Base-by-base conservation (phyloP, 2,797 vertebrate genomes). In the Crax fasciolata region DNA sequence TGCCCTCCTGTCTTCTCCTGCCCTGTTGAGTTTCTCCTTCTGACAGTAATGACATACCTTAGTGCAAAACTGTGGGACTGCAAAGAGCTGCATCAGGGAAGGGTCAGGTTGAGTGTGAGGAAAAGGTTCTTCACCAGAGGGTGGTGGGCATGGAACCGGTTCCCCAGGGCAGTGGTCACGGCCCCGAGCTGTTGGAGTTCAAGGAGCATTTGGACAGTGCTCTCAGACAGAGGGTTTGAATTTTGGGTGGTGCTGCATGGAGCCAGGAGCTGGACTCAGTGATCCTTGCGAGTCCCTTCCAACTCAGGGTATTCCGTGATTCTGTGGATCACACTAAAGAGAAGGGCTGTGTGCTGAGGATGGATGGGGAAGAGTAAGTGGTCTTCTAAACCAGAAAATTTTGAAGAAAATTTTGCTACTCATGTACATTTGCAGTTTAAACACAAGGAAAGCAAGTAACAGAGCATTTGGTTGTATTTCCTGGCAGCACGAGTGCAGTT, bases 391-490 rank as follows among this genome's bases (percentile, higher is more conserved):
- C 24, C 46, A 48, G 10, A 76, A 32, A 41, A 87, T 35, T 35
- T 35, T 35, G 35, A 39, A 67, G 13, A 58, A 81, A 49, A 27
- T 58, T 72, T 30, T 62, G 41, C 8, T 68, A 3, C 19, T 71
- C 8, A 39, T 72, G 18, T 70, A 23, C 32, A 70, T 57, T 41
- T 59, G 15, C 3, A 43, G 38, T n/a, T 15, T 51, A 43, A 51
- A 41, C 27, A 17, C 32, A 2, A 65, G 39, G 57, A 63, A 59
- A 44, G 51, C 51, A 79, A 59, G 43, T 39, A 87, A 13, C 39
- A 23, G 8, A 1, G 0, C 5, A 0, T 18, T 86, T 66, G 1
- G 7, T 62, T 76, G 0, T 63, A 13, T 81, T 84, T 86, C 66
- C 30, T 41, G 43, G n/a, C 39, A 79, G 70, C 1, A 1, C 49